Evolutionary conservation across 2,113 vertebrate genomes (phyloP).

Genomic region (Pterocles orientalis): DNA sequence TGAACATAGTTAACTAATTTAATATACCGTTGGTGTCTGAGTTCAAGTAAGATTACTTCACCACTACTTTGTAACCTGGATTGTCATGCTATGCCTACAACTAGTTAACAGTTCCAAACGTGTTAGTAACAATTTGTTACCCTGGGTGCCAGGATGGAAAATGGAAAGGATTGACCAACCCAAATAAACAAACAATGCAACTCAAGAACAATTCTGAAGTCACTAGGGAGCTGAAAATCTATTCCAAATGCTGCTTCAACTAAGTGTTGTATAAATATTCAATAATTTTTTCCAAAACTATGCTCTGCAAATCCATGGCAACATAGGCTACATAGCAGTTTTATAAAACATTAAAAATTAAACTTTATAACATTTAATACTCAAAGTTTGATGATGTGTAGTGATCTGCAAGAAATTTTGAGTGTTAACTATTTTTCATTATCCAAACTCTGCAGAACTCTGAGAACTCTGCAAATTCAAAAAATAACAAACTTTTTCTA

Average conservation of each 20-base stretch:
- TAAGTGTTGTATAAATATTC: neutral
- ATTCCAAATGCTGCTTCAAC: conserved; percentile 27
- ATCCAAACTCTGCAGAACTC: neutral
- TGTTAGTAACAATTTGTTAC: neutral
- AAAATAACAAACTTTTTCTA: neutral
- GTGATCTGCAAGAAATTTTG: neutral
- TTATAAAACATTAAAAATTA: neutral
- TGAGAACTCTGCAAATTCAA: neutral
- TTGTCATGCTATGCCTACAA: neutral
- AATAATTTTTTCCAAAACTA: neutral
- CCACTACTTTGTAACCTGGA: neutral
- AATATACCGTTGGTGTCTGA: neutral
- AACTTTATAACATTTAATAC: neutral
- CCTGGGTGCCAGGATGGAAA: neutral
- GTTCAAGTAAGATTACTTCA: neutral
- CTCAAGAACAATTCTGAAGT: neutral
- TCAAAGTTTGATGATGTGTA: neutral
- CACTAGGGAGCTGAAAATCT: conserved; percentile 6
- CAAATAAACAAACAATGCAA: conserved; percentile 27
- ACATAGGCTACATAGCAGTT: neutral
- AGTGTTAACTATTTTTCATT: neutral
- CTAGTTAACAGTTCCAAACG: neutral
- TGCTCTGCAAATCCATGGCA: neutral
- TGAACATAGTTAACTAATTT: neutral
- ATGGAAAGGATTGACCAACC: neutral